Percentiles rank a stretch among this genome's conserved stretches.
Evolutionary conservation across 2,888 invertebrate genomes (phyloP).

Genomic region (Cerastoderma edule): DNA sequence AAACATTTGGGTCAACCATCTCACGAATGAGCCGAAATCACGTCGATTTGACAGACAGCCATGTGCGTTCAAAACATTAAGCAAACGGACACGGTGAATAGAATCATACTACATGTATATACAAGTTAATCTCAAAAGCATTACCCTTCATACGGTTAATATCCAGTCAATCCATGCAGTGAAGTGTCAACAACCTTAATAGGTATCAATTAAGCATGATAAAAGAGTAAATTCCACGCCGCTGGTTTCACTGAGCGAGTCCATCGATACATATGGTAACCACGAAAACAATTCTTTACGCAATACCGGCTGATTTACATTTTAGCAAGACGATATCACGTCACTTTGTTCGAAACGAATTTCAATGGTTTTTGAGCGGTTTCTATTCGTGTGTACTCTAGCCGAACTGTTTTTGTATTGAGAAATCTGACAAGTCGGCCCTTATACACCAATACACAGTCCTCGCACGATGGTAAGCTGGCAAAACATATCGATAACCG

Average conservation of each 20-base stretch:
- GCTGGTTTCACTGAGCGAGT: too few species aligned
- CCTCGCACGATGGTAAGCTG: too few species aligned
- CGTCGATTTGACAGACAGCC: not conserved
- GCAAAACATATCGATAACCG: too few species aligned
- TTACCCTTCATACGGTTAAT: constrained; percentile 3
- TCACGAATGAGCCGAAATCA: not conserved
- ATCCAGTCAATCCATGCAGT: not conserved
- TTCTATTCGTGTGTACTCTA: constrained; percentile 20
- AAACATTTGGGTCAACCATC: not conserved
- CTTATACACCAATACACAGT: too few species aligned
- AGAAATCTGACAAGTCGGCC: too few species aligned
- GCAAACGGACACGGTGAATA: not conserved
- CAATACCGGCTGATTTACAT: constrained; percentile 13
- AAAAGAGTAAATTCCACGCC: constrained; percentile 3
- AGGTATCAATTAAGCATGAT: not conserved
- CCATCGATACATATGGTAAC: constrained; percentile 8
- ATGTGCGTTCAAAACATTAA: too few species aligned
- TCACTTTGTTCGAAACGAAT: constrained; percentile 15
- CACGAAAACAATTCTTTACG: constrained; percentile 7
- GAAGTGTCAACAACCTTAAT: not conserved
- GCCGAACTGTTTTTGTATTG: too few species aligned
- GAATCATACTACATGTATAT: constrained; percentile 6
- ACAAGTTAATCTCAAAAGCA: constrained; percentile 6
- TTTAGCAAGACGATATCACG: constrained; percentile 14
- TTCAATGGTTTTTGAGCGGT: constrained; percentile 5